A percentile compares a stretch with the other conserved stretches of the same genome.
Conservation (phyloP, 2,113 vertebrate genomes). For the Indicator maculatus region DNA sequence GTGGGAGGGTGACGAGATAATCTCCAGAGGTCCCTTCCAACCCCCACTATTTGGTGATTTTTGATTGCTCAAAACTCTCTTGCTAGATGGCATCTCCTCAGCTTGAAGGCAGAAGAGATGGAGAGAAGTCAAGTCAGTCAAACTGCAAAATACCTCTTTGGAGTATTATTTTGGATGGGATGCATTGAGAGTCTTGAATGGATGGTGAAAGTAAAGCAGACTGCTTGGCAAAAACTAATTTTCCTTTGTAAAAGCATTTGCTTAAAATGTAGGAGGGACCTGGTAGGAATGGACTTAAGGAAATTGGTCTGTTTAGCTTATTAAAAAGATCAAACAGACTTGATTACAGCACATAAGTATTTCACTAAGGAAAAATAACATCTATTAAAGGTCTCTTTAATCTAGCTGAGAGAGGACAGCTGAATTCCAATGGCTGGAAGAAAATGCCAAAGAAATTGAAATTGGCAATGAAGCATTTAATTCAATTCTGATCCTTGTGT, state of each 20-base stretch:
- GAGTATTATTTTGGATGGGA: background rate
- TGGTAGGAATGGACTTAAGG: background rate
- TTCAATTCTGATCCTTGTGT: constrained; percentile 26
- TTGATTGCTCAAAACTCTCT: background rate
- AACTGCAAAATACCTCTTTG: background rate
- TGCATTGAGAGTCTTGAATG: background rate
- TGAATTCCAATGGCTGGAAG: background rate
- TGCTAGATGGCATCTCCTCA: background rate
- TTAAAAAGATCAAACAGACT: constrained; percentile 43
- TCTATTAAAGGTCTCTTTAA: constrained; percentile 27
- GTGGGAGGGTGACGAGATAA: no score
- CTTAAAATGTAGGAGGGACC: background rate
- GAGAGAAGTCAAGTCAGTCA: background rate
- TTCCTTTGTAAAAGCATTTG: background rate
- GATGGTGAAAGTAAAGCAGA: background rate
- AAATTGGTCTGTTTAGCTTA: constrained; percentile 38
- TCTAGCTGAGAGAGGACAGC: constrained; percentile 3
- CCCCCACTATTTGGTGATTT: no score
- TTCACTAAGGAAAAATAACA: background rate
- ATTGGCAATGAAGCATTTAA: constrained; percentile 42
- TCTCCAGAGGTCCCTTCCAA: no score
- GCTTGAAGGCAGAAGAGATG: background rate
- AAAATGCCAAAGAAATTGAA: constrained; percentile 26
- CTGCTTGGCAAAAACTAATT: background rate
- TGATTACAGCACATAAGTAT: constrained; percentile 21